Evolutionary conservation across 2,888 invertebrate genomes (phyloP).

Genomic region (Scrobipalpa costella): DNA sequence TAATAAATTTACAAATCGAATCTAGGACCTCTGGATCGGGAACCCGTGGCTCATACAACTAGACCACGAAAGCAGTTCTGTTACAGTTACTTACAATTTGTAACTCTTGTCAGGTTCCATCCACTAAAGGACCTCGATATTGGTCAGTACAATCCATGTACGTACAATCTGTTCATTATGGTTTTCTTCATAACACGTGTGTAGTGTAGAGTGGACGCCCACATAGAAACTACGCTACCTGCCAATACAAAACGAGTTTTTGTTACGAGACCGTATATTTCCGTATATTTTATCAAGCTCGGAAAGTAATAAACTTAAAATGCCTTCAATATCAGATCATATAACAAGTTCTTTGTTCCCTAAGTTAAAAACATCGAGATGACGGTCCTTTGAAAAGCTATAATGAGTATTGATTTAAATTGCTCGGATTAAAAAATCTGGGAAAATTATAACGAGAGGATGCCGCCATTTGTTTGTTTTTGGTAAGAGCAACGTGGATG

Average conservation of each 20-base stretch:
- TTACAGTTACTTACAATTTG: no score
- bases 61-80: no score
- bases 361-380: slow-evolving; percentile 65
- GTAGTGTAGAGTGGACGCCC: background rate
- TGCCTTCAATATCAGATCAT: slow-evolving; percentile 75
- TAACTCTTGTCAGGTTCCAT: no score
- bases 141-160: no score
- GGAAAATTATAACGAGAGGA: slow-evolving; percentile 77
- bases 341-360: slow-evolving; percentile 75
- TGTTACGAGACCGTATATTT: slow-evolving; percentile 54
- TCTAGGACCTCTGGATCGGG: no score
- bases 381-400: slow-evolving; percentile 76
- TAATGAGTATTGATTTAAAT: slow-evolving; percentile 81
- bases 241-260: slow-evolving; percentile 27
- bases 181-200: background rate
- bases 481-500: slow-evolving; percentile 52
- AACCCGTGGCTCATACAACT: no score
- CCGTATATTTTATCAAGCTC: slow-evolving; percentile 67
- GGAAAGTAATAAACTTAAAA: slow-evolving; percentile 71
- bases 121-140: no score
- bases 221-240: slow-evolving; percentile 7
- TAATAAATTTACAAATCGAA: no score
- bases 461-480: slow-evolving; percentile 59
- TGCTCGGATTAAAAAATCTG: slow-evolving; percentile 76
- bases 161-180: no score